Evolutionary conservation across 2,113 vertebrate species (phyloP).

Genomic region (Origma solitaria): DNA sequence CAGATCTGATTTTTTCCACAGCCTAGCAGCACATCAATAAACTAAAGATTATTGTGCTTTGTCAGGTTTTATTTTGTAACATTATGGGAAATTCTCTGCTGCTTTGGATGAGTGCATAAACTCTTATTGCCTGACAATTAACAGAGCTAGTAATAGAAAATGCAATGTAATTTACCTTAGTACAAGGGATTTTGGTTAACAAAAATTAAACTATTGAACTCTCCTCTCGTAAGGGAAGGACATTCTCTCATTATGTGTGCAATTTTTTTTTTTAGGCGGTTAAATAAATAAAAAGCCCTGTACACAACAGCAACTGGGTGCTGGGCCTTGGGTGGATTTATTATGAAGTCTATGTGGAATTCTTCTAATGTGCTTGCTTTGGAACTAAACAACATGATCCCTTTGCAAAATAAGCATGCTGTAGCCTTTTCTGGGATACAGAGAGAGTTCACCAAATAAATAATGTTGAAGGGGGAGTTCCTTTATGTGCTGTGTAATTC

Average conservation of each 20-base stretch:
- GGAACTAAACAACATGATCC: conserved; percentile 69
- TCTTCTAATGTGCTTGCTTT: conserved; percentile 76
- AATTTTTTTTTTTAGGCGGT: not conserved
- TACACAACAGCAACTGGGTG: conserved; percentile 56
- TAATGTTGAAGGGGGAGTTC: conserved; percentile 60
- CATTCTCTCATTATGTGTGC: conserved; percentile 69
- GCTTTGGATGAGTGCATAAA: conserved; percentile 84
- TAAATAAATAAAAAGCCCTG: conserved; percentile 58
- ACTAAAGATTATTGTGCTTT: conserved; percentile 86
- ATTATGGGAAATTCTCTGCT: conserved; percentile 83
- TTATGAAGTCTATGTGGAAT: conserved; percentile 62
- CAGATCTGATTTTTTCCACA: conserved; percentile 72
- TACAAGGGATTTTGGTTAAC: conserved; percentile 82
- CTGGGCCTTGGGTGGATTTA: conserved; percentile 71
- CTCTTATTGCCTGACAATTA: conserved; percentile 86
- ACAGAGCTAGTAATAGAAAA: conserved; percentile 84
- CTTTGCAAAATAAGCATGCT: conserved; percentile 68
- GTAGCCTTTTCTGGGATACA: conserved; percentile 50
- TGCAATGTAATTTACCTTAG: conserved; percentile 85
- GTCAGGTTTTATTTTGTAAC: conserved; percentile 86
- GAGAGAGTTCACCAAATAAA: conserved; percentile 69
- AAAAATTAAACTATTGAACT: conserved; percentile 89
- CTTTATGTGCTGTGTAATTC: conserved; percentile 25
- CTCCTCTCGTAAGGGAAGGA: conserved; percentile 73
- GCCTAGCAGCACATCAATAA: conserved; percentile 80